Conservation (phyloP, 2,888 invertebrate species). For the Periphyllus acericola region DNA sequence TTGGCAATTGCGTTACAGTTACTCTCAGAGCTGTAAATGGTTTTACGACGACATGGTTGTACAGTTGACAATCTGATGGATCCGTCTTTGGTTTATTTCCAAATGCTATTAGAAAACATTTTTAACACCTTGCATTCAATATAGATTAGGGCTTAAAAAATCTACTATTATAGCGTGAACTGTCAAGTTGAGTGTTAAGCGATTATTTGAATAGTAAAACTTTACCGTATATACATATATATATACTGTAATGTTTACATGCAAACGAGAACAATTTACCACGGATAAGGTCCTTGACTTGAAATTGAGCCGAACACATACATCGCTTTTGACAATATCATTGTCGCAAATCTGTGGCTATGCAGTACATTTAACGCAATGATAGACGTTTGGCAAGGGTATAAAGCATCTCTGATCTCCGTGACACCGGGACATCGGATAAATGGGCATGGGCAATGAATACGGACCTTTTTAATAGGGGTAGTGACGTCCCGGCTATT, state of each 20-base stretch:
- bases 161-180: too few relatives aligned
- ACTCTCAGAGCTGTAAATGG: too few relatives aligned
- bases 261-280: background rate
- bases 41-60: too few relatives aligned
- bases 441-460: background rate
- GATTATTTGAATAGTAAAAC: too few relatives aligned
- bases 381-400: background rate
- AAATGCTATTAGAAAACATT: too few relatives aligned
- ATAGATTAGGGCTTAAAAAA: too few relatives aligned
- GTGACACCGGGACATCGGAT: background rate
- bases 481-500: background rate
- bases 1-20: too few relatives aligned
- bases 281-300: background rate
- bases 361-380: background rate
- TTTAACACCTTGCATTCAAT: too few relatives aligned
- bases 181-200: background rate
- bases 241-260: too few relatives aligned
- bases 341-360: background rate
- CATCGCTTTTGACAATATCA: background rate
- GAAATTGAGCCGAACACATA: background rate
- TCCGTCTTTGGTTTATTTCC: too few relatives aligned
- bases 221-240: too few relatives aligned
- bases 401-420: background rate
- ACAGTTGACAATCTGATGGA: too few relatives aligned
- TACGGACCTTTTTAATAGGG: constrained; percentile 4